phyloP scores from a whole-genome alignment of 1,140 invertebrate species.

The Danaus plexippus region DNA sequence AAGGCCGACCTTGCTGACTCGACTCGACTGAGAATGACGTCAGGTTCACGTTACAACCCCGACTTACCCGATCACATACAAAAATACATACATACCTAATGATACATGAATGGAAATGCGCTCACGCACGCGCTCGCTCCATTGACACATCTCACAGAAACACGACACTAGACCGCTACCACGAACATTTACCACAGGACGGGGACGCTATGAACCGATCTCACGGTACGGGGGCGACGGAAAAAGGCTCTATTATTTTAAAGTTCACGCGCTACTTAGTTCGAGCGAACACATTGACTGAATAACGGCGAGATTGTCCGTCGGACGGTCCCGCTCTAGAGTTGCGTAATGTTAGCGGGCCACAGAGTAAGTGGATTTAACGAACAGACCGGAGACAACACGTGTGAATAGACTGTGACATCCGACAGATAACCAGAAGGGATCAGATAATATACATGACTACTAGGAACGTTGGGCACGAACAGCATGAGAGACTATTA shows the following conservation, averaged over 20 bases:
- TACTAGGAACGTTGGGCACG: neutral
- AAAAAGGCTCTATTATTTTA: constrained; percentile 24
- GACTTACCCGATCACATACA: too few relatives aligned
- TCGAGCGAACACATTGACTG: constrained; percentile 47
- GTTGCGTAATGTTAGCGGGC: constrained; percentile 61
- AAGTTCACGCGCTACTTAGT: constrained; percentile 30
- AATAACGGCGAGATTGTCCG: constrained; percentile 46
- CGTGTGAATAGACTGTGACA: constrained; percentile 12
- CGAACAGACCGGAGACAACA: constrained; percentile 36
- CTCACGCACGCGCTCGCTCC: constrained; percentile 40
- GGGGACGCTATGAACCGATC: constrained; percentile 15
- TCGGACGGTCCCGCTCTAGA: constrained; percentile 45
- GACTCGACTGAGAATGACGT: too few relatives aligned
- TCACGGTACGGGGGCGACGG: constrained; percentile 6
- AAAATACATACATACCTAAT: constrained; percentile 37
- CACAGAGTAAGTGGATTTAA: constrained; percentile 48
- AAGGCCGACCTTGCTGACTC: constrained; percentile 15
- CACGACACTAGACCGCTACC: constrained; percentile 16
- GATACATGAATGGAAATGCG: constrained; percentile 38
- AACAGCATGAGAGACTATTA: too few relatives aligned
- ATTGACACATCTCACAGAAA: constrained; percentile 54
- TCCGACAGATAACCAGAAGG: neutral
- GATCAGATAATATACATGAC: constrained; percentile 5
- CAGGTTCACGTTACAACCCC: too few relatives aligned
- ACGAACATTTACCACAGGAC: too few relatives aligned